Conservation (phyloP, 37 sponge, comb jelly and placozoan species). For the Oopsacas minuta region DNA sequence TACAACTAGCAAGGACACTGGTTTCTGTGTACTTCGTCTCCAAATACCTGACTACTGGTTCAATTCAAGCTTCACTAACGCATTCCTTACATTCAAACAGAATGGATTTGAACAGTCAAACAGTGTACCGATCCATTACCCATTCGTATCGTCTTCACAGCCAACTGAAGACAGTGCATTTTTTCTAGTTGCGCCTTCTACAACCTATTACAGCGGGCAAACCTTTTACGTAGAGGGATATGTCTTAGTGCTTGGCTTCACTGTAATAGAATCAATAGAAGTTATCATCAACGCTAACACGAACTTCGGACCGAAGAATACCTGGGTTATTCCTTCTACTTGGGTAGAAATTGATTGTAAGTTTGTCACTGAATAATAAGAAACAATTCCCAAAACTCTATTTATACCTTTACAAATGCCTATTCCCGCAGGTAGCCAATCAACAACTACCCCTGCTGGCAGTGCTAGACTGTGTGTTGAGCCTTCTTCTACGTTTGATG, state of each 20-base stretch:
- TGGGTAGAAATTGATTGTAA: neutral
- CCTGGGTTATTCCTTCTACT: neutral
- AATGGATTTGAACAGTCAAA: neutral
- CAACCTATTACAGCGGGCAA: neutral
- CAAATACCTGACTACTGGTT: neutral
- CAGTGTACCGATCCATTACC: neutral
- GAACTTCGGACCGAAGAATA: neutral
- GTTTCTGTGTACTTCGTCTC: neutral
- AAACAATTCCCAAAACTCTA: too few relatives aligned
- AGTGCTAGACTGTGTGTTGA: neutral
- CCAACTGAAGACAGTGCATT: neutral
- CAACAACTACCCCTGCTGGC: neutral
- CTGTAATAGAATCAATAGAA: neutral
- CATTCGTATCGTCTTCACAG: neutral
- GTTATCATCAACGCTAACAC: neutral
- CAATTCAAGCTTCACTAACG: neutral
- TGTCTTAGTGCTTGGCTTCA: neutral
- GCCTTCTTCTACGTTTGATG: neutral
- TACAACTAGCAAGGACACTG: neutral
- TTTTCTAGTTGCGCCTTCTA: neutral
- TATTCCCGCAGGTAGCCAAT: neutral
- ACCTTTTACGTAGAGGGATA: neutral
- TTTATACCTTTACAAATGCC: too few relatives aligned
- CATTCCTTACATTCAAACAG: neutral
- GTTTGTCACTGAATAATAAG: too few relatives aligned